These are phyloP conservation scores for Macrophya annulata DNA, from an alignment of 2,888 invertebrate genomes.

Conservation along the genomic window DNA sequence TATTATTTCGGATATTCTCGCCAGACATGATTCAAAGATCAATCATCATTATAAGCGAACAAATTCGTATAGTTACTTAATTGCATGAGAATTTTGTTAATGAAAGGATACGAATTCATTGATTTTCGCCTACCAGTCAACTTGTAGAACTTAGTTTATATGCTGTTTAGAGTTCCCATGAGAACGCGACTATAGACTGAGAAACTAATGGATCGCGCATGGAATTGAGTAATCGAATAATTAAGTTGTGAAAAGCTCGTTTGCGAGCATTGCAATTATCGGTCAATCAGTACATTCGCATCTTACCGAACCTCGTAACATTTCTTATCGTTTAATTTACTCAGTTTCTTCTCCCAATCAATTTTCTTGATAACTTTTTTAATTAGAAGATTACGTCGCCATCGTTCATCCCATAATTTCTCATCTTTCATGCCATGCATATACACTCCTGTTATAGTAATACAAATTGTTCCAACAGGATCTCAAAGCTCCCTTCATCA, in stretches of 20 bases:
- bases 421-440: neutral
- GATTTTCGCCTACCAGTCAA: neutral
- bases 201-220: slow-evolving; percentile 17
- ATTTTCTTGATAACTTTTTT: neutral
- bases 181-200: neutral
- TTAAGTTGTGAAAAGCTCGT: slow-evolving; percentile 35
- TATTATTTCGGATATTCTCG: neutral
- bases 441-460: neutral
- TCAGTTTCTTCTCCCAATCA: neutral
- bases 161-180: neutral
- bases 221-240: slow-evolving; percentile 42
- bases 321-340: neutral
- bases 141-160: neutral
- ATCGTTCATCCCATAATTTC: neutral
- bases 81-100: neutral
- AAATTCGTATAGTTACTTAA: neutral
- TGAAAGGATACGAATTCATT: neutral
- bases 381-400: neutral
- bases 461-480: neutral
- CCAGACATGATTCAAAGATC: neutral
- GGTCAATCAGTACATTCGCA: slow-evolving; percentile 19
- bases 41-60: no score
- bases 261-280: neutral
- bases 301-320: neutral
- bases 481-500: neutral